Evolutionary conservation across 2,113 vertebrate genomes (phyloP).

Genomic region (Scatophagus argus): DNA sequence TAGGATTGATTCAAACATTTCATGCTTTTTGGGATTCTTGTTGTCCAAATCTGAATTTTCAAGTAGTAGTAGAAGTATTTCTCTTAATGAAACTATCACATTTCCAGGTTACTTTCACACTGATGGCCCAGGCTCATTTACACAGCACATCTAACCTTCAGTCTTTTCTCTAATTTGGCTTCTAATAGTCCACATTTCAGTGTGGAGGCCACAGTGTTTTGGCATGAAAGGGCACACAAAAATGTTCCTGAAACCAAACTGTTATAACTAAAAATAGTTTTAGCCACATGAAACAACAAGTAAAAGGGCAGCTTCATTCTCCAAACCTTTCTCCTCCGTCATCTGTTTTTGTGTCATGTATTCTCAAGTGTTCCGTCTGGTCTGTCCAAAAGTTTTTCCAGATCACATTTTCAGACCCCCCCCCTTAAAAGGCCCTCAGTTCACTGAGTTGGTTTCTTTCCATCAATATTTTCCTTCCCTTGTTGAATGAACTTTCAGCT

Average conservation of each 20-base stretch:
- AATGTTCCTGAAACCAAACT: slow-evolving; percentile 38
- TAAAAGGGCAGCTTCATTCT: slow-evolving; percentile 28
- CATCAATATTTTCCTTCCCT: slow-evolving; percentile 12
- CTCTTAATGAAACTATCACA: neutral
- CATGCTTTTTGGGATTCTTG: slow-evolving; percentile 11
- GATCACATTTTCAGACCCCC: slow-evolving; percentile 46
- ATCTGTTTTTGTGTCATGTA: slow-evolving; percentile 54
- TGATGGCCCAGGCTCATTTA: neutral
- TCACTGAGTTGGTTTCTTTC: slow-evolving; percentile 28
- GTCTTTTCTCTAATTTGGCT: slow-evolving; percentile 9
- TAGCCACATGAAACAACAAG: slow-evolving; percentile 12
- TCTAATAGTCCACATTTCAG: slow-evolving; percentile 11
- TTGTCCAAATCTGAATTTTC: slow-evolving; percentile 15
- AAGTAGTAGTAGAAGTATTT: no score
- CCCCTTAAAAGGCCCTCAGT: slow-evolving; percentile 9
- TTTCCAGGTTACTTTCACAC: neutral
- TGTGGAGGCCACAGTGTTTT: neutral
- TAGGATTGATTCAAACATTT: slow-evolving; percentile 45
- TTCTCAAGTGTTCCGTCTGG: slow-evolving; percentile 57
- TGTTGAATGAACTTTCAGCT: slow-evolving; percentile 24
- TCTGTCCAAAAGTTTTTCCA: slow-evolving; percentile 50
- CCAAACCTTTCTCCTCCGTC: slow-evolving; percentile 44
- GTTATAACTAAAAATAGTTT: slow-evolving; percentile 51
- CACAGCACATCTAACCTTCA: slow-evolving; percentile 18
- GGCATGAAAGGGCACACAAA: neutral